Base-by-base conservation (phyloP, 30 jellyfish, hydroid and myxozoan genomes). In the Chrysaora quinquecirrha region DNA sequence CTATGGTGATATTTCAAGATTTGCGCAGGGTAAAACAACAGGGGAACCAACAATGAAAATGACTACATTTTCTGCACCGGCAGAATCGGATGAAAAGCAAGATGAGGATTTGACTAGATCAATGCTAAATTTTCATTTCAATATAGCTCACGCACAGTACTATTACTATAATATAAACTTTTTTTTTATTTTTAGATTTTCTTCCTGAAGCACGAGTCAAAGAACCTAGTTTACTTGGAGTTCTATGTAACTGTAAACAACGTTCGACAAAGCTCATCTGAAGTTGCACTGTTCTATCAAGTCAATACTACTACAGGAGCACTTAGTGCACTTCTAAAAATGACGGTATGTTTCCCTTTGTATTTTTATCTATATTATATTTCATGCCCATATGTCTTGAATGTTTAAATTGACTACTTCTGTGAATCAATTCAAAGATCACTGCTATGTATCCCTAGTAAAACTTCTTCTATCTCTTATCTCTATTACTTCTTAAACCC, bases 191-290 rank as follows among this genome's bases (percentile, higher is more conserved):
- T 90, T 22, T 71, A 90, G 97, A 75, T 83, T 46, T 25, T 58
- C 0, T 83, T 30, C 50, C 30, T 84, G 10, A 71, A 38, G 46
- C 93, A 69, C 48, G 97, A 90, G 62, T 73, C 62, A 28, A 70
- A 67, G 52, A 48, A 21, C 70, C 71, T 84, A 14, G 95, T 82
- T 71, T 90, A 90, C 50, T 31, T 90, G 78, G 97, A 90, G 74
- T 75, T 90, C 46, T 82, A 83, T 43, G 83, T 90, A 61, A 69
- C 83, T 16, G 93, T 90, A 27, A 68, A 25, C 49, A 71, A 58
- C 54, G 52, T 46, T 34, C 70, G 71, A 27, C 93, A 76, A 52
- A 90, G 86, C 49, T 63, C 95, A 1, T 24, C 93, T 0, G 34
- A 23, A 21, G 89, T 84, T 3, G 93, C 88, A 38, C 31, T 43